Percentiles rank a stretch among this genome's conserved stretches.
Evolutionary conservation across 64 coral and sea anemone species (phyloP).

Genomic region (Astreopora myriophthalma): DNA sequence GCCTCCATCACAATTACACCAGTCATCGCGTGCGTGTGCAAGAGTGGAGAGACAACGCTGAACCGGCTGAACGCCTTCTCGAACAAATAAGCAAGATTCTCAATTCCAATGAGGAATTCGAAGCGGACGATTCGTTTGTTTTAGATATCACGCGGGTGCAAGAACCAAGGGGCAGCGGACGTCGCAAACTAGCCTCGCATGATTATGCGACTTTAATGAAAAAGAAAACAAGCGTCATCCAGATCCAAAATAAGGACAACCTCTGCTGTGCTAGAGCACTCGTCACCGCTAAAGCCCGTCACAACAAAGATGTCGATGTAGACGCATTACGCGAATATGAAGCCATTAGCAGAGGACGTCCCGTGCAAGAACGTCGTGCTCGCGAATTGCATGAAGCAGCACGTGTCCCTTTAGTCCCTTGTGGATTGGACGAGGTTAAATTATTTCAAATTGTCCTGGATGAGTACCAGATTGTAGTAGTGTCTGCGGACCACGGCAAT

Average conservation of each 20-base stretch:
- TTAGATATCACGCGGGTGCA: not conserved
- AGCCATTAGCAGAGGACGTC: not conserved
- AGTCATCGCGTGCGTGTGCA: not conserved
- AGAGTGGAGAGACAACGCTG: not conserved
- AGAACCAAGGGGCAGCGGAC: too few species aligned
- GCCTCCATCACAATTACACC: not conserved
- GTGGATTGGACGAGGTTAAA: not conserved
- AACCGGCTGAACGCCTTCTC: not conserved
- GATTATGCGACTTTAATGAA: not conserved
- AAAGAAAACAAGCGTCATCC: not conserved
- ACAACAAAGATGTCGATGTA: not conserved
- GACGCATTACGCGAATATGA: not conserved
- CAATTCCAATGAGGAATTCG: not conserved
- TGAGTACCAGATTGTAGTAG: slow-evolving; percentile 1
- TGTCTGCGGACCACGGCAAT: not conserved
- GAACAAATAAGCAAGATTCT: not conserved
- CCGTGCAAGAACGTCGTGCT: not conserved
- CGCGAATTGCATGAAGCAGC: not conserved
- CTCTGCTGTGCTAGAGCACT: not conserved
- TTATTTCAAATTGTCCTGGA: not conserved
- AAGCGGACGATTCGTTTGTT: not conserved
- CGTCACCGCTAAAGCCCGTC: not conserved
- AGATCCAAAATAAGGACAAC: not conserved
- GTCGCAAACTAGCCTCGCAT: not conserved
- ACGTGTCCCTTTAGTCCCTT: not conserved